Evolutionary conservation across 2,113 vertebrate genomes (phyloP).

Genomic region (Salvelinus namaycush): DNA sequence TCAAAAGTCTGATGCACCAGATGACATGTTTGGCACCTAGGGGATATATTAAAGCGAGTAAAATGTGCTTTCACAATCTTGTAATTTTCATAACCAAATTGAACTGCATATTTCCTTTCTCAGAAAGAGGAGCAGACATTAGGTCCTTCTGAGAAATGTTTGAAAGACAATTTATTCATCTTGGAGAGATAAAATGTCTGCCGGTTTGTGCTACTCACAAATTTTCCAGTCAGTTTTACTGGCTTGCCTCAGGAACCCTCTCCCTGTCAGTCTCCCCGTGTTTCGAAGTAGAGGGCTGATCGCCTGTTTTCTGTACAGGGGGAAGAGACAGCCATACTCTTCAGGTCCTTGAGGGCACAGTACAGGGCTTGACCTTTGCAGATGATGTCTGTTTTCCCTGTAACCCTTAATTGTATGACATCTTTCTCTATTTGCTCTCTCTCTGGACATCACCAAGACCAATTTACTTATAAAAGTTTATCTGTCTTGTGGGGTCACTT

Average conservation of each 20-base stretch:
- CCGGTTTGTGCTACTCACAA: slow-evolving; percentile 65
- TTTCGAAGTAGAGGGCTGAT: slow-evolving; percentile 32
- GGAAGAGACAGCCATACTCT: slow-evolving; percentile 24
- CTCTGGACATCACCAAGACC: neutral
- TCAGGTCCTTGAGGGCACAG: slow-evolving; percentile 35
- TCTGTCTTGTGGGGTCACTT: slow-evolving; percentile 46
- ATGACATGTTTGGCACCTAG: slow-evolving; percentile 55
- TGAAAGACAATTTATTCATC: slow-evolving; percentile 77
- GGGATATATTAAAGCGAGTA: slow-evolving; percentile 47
- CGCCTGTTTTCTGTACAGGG: slow-evolving; percentile 36
- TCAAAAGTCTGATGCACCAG: slow-evolving; percentile 46
- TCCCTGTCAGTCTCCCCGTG: slow-evolving; percentile 46
- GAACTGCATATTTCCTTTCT: slow-evolving; percentile 52
- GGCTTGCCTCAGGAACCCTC: slow-evolving; percentile 58
- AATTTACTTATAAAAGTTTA: neutral
- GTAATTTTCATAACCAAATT: slow-evolving; percentile 51
- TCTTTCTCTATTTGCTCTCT: neutral
- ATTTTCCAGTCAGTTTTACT: slow-evolving; percentile 69
- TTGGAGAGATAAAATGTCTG: slow-evolving; percentile 76
- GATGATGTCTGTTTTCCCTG: neutral
- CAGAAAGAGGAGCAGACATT: slow-evolving; percentile 54
- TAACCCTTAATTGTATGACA: neutral
- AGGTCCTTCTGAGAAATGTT: slow-evolving; percentile 63
- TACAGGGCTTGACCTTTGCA: neutral
- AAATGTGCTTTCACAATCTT: slow-evolving; percentile 60